A percentile compares a stretch with the other conserved stretches of the same genome.
Evolutionary conservation across 1,140 invertebrate species (phyloP).

Genomic region (Halyomorpha halys): DNA sequence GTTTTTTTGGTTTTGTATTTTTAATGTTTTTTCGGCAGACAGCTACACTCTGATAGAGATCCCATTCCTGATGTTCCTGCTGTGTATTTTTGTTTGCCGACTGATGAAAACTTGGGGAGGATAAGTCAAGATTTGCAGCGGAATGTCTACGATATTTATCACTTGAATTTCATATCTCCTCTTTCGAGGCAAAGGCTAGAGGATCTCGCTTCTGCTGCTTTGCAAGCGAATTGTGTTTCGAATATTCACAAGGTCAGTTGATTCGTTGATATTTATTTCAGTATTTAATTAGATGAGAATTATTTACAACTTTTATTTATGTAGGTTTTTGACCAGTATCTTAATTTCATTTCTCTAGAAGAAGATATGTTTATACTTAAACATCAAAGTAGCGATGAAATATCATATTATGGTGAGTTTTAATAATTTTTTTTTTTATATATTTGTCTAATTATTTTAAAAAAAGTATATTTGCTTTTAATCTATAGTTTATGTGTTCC

Average conservation of each 20-base stretch:
- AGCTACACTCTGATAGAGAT: slow-evolving; percentile 88
- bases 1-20: background rate
- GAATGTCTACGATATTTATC: slow-evolving; percentile 88
- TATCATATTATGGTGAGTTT: slow-evolving; percentile 82
- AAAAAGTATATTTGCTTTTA: no score
- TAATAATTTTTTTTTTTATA: slow-evolving; percentile 3
- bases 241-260: slow-evolving; percentile 77
- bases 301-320: slow-evolving; percentile 25
- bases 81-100: slow-evolving; percentile 96
- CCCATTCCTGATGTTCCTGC: slow-evolving; percentile 96
- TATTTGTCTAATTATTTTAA: background rate
- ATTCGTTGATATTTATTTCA: background rate
- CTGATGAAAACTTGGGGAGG: slow-evolving; percentile 88
- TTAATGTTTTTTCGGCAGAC: slow-evolving; percentile 36
- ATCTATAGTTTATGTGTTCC: no score
- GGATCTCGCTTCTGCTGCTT: slow-evolving; percentile 83
- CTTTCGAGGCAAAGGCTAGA: slow-evolving; percentile 90
- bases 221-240: slow-evolving; percentile 76
- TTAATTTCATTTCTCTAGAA: slow-evolving; percentile 97
- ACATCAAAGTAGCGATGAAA: slow-evolving; percentile 78
- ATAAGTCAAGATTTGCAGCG: slow-evolving; percentile 89
- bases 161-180: slow-evolving; percentile 96
- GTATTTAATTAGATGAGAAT: background rate
- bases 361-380: slow-evolving; percentile 93
- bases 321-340: slow-evolving; percentile 88